These are phyloP conservation scores for Drosophila melanocephala DNA, from an alignment of 2,888 invertebrate genomes.

Conservation along the genomic window DNA sequence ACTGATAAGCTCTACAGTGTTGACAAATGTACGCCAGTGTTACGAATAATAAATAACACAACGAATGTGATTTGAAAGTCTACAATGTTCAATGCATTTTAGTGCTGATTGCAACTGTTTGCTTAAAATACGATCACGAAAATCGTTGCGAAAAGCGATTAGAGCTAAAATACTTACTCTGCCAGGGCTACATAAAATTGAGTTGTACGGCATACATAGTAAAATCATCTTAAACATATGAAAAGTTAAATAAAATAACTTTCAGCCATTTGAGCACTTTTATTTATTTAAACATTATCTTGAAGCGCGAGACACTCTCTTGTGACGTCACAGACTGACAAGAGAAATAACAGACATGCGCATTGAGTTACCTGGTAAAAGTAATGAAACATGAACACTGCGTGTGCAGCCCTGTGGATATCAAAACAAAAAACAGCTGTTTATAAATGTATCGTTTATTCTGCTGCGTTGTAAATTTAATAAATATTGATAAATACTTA, in stretches of 20 bases:
- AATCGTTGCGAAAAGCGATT: conserved; percentile 11
- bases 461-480: conserved; percentile 15
- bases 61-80: neutral
- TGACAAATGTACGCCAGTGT: conserved; percentile 23
- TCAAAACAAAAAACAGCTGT: conserved; percentile 58
- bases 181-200: neutral
- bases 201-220: neutral
- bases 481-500: conserved; percentile 16
- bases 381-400: neutral
- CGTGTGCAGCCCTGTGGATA: conserved; percentile 43
- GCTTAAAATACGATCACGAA: neutral
- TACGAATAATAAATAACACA: neutral
- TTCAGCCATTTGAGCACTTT: neutral
- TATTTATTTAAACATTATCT: neutral
- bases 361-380: conserved; percentile 16
- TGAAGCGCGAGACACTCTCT: neutral
- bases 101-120: neutral
- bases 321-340: conserved; percentile 24
- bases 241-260: neutral
- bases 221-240: neutral
- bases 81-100: neutral
- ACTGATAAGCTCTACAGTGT: conserved; percentile 46
- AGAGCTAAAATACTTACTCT: neutral
- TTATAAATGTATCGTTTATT: conserved; percentile 7
- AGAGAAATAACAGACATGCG: conserved; percentile 10